Evolutionary conservation across 2,113 vertebrate species (phyloP), one percentile per base, ranked within the genome.

Genomic region (Butorides virescens): DNA sequence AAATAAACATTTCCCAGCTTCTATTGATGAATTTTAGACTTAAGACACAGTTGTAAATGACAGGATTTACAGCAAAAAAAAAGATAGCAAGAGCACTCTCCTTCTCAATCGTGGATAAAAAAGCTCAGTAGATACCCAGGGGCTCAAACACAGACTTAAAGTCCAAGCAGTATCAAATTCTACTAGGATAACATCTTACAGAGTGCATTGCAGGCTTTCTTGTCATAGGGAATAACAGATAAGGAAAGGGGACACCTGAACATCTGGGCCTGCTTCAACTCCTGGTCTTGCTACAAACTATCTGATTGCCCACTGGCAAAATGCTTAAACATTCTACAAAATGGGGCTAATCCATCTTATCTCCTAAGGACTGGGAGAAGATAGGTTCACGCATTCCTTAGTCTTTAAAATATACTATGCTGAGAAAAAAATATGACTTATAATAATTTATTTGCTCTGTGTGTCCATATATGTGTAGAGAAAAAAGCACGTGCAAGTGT

Each of bases 251-350:
- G 29, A 68, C 10, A 80, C 7, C 8, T 47, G 58, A 93, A 73
- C 13, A 80, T 46, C 10, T 77, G 15, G 59, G 47, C 17, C 53
- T 84, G 36, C 74, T 90, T 97, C 86, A 67, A 22, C 68, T 87
- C 47, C 46, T 68, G 65, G 52, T 52, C 30, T 76, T 86, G 20
- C 39, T 93, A 71, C 63, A 83, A 86, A 62, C 58, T 83, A 77
- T 68, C 63, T 94, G 56, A 58, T 66, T 93, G 74, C 95, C 47
- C 56, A 55, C 58, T 81, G 47, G 32, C 62, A 93, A 97, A 90
- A 90, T 65, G 44, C 5, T 94, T 91, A 75, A 74, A 49, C 46
- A 30, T 53, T 91, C 29, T 62, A 9, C 10, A 85, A 55, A 91
- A 63, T 18, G 7, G 5, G 11, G 44, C 73, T 86, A 62, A 91